Evolutionary conservation across 2,113 vertebrate genomes (phyloP), one percentile per base, ranked within the genome.

Genomic region (Odocoileus hemionus): DNA sequence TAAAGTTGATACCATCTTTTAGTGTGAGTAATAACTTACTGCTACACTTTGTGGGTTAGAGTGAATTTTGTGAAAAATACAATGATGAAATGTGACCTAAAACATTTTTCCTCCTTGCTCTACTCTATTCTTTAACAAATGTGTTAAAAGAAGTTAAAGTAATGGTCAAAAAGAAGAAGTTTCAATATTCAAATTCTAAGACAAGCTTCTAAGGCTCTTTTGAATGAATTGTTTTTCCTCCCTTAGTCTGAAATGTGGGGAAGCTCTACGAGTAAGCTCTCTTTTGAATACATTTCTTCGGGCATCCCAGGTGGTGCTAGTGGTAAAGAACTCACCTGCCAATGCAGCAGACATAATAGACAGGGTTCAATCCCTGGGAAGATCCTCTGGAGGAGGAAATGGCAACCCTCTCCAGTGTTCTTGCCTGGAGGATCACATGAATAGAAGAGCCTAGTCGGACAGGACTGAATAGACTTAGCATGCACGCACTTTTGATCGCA

Each of bases 111-210:
- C 30, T 86, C 26, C 36, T 85, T 64, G 25, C 5, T 79, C 33
- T 55, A 36, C 19, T 64, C 39, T 79, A 7, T 57, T 64, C 17
- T 85, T 57, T 94, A 79, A 64, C 16, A 26, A 39, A 57, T 45
- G 5, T 57, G 50, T 90, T 90, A 64, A 86, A 90, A 90, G 30
- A 96, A 89, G 12, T 58, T 55, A 26, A 55, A 36, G 26, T n/a
- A 92, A 36, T 57, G 39, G 33, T 36, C 4, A 43, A 82, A 64
- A 76, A 84, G 30, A 67, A 83, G 23, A 78, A 10, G 33, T 64
- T 96, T 94, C 7, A 54, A 23, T 67, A n/a, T 58, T 47, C 30
- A 89, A 79, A 96, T 90, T 86, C 50, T n/a, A 80, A 96, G 88
- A 64, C 57, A 94, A 94, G 19, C 26, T 90, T 85, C 67, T 33